Evolutionary conservation across 2,113 vertebrate genomes (phyloP), one percentile per base, ranked within the genome.

Genomic region (Pogonocichla stellata): DNA sequence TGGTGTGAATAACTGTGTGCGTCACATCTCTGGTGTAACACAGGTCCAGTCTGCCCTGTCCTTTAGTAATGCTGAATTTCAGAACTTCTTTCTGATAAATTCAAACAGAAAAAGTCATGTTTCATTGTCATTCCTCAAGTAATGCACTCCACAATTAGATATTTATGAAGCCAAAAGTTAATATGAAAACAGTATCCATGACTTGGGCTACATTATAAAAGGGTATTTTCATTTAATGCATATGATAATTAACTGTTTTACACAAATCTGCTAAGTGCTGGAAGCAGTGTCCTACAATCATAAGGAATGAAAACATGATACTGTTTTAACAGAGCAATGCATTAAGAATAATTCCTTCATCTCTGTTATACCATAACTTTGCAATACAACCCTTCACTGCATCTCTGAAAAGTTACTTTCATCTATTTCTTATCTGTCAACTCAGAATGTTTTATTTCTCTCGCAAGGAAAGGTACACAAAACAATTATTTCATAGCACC

Each of bases 11-110:
- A 31, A 5, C 14, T 16, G 43, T 5, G 2, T 6, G 9, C 16
- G 0, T 7, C 2, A 3, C 36, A 26, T 10, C 51, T 23, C 23
- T 3, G 1, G 15, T 6, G 26, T 56, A 23, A 43, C 23, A 6
- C 1, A 1, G 45, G 34, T 53, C 61, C 38, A 42, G 51, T 47
- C 62, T 86, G 25, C 42, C 47, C 22, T 3, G 6, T 36, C 48
- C 28, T 34, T 66, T 3, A 3, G 17, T 20, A 34, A 19, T 24
- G 31, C 42, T 48, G 51, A 70, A n/a, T 54, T 83, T 75, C 67
- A 72, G 25, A 28, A 22, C 43, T n/a, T 47, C n/a, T 65, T 70
- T 34, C 57, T 54, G 56, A 34, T 26, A 69, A 31, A 62, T 19
- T 31, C 24, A 47, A 29, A 34, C 9, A 10, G 65, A 33, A 79